Conservation (phyloP, 2,797 vertebrate species). For the Sebastes steindachneri region DNA sequence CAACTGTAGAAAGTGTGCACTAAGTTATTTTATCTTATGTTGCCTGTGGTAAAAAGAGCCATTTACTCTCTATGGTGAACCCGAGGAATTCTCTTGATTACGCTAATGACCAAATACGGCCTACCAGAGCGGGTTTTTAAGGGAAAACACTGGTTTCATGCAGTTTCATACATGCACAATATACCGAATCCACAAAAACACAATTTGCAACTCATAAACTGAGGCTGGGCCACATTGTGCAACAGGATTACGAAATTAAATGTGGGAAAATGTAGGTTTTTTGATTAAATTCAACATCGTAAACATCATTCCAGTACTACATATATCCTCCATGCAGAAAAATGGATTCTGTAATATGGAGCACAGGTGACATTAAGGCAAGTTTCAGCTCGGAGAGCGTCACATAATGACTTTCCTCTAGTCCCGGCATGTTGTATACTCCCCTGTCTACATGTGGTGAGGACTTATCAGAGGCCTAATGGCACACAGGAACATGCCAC, state of each 20-base stretch:
- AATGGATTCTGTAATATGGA: conserved; percentile 49
- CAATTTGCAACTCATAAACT: conserved; percentile 41
- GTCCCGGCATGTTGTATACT: conserved; percentile 43
- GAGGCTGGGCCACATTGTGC: conserved; percentile 14
- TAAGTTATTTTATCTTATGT: conserved; percentile 81
- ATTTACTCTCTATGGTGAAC: conserved; percentile 66
- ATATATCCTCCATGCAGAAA: background rate
- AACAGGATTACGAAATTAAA: conserved; percentile 6
- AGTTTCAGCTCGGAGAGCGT: conserved; percentile 41
- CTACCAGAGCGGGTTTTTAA: conserved; percentile 23
- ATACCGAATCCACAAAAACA: conserved; percentile 11
- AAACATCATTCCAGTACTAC: conserved; percentile 17
- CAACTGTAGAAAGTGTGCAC: conserved; percentile 75
- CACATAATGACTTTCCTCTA: conserved; percentile 51
- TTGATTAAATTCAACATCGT: background rate
- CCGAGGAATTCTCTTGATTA: conserved; percentile 70
- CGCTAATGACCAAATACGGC: conserved; percentile 46
- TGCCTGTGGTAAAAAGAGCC: conserved; percentile 68
- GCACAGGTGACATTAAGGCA: conserved; percentile 57
- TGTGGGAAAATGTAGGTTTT: background rate
- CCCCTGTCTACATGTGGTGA: conserved; percentile 39
- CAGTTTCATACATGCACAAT: conserved; percentile 10
- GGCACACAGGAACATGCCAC: conserved; percentile 64
- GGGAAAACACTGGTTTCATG: conserved; percentile 40
- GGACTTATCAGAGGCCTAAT: conserved; percentile 65